These are phyloP conservation scores for Chelonoidis abingdonii DNA, from an alignment of 2,113 vertebrate genomes.

Conservation along the genomic window DNA sequence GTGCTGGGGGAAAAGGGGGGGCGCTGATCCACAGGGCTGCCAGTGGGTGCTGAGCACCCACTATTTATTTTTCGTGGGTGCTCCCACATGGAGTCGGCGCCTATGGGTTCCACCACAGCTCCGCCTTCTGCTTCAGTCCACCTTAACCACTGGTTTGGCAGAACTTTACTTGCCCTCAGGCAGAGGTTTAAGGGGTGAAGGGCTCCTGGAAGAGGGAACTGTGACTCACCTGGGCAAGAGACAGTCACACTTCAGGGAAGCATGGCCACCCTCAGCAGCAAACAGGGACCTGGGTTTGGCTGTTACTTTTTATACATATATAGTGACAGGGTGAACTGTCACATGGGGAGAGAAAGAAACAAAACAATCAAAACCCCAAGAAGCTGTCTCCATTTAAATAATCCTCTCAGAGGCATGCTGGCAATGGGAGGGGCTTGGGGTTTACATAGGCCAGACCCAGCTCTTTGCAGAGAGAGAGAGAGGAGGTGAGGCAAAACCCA, in stretches of 20 bases:
- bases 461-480: background rate
- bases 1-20: too few species aligned
- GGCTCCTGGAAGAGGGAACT: background rate
- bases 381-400: background rate
- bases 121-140: background rate
- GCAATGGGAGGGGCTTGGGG: too few species aligned
- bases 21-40: too few species aligned
- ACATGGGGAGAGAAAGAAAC: background rate
- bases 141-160: background rate
- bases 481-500: background rate
- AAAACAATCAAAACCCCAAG: background rate
- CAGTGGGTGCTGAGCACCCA: too few species aligned
- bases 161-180: background rate
- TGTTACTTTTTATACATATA: background rate
- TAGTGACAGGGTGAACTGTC: background rate
- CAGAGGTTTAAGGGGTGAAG: background rate
- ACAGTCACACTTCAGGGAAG: slow-evolving; percentile 49
- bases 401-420: background rate
- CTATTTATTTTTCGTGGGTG: too few species aligned
- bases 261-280: slow-evolving; percentile 11
- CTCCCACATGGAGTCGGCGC: too few species aligned
- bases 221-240: slow-evolving; percentile 48
- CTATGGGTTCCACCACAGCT: background rate
- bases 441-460: background rate
- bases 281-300: slow-evolving; percentile 13